phyloP scores from a whole-genome alignment of 2,888 invertebrate genomes.

The Lasioglossum figueresi region DNA sequence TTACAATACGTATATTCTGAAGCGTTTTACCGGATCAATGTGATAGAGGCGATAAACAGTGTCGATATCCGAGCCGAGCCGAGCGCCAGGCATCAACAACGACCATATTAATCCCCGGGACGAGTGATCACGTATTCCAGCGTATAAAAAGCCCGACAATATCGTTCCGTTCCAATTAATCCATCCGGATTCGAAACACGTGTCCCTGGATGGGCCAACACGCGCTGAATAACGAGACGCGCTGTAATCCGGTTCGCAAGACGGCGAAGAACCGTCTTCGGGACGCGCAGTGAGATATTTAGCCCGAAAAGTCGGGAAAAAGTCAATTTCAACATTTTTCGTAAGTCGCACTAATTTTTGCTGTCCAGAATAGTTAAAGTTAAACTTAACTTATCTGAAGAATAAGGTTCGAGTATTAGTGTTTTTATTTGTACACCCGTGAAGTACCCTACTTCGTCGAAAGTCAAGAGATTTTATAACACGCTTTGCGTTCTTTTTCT shows the following conservation, averaged over 20 bases:
- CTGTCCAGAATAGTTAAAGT: no score
- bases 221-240: background rate
- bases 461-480: no score
- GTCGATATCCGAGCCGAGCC: background rate
- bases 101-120: background rate
- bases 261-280: no score
- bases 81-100: background rate
- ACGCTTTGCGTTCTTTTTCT: no score
- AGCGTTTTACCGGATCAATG: background rate
- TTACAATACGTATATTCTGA: background rate
- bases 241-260: background rate
- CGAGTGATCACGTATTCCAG: background rate
- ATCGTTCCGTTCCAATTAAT: slow-evolving; percentile 32
- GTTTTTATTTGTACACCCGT: no score
- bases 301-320: no score
- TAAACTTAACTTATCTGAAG: no score
- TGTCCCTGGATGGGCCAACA: slow-evolving; percentile 23
- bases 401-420: no score
- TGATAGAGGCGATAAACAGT: background rate
- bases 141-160: slow-evolving; percentile 2
- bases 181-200: slow-evolving; percentile 19
- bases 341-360: no score
- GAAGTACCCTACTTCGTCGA: no score
- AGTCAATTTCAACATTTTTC: no score
- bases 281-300: no score